Percentiles rank a stretch among this genome's conserved stretches.
These are phyloP conservation scores for Aelia acuminata DNA, from an alignment of 2,888 invertebrate species.

Conservation along the genomic window DNA sequence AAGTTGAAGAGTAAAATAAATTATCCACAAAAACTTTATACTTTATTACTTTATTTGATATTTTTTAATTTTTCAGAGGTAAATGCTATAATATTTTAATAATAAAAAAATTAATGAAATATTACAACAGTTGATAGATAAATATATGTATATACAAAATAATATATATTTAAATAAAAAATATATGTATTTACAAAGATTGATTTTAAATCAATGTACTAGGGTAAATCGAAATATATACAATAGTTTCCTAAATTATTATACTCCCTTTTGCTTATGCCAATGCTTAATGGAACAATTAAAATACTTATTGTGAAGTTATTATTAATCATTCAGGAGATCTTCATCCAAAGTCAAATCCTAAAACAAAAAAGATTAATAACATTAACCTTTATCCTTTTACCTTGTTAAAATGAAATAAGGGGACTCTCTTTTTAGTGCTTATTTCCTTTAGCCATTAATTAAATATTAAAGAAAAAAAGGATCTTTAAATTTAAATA, in stretches of 20 bases:
- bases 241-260: background rate
- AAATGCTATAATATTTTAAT: conserved; percentile 23
- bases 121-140: conserved; percentile 19
- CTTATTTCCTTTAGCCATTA: no score
- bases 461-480: no score
- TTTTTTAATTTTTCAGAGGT: background rate
- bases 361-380: conserved; percentile 72
- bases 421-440: no score
- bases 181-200: conserved; percentile 32
- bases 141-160: conserved; percentile 35
- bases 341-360: conserved; percentile 80
- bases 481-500: no score
- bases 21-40: background rate
- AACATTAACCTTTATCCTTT: no score
- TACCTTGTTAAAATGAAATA: no score
- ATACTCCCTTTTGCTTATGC: background rate
- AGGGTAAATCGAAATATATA: conserved; percentile 6
- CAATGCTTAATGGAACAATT: background rate
- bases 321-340: conserved; percentile 64
- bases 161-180: conserved; percentile 7
- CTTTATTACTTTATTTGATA: background rate
- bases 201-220: conserved; percentile 18
- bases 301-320: background rate
- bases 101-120: conserved; percentile 20
- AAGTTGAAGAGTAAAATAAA: background rate